Evolutionary conservation across 2,113 vertebrate genomes (phyloP).

Genomic region (Hystrix brachyura): DNA sequence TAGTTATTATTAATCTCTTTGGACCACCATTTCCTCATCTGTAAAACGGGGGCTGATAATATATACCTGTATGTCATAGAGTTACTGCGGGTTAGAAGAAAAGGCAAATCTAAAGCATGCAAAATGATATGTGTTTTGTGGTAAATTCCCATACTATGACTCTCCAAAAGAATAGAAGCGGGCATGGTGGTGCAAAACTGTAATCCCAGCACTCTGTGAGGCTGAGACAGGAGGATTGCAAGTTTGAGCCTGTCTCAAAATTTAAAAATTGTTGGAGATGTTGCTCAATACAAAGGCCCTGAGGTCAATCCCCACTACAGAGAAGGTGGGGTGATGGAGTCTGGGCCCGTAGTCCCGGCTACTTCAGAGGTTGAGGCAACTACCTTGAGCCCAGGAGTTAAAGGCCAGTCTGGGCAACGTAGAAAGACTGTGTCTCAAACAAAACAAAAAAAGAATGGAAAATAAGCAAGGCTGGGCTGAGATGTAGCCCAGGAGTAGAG

Average conservation of each 20-base stretch:
- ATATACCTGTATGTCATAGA: not conserved
- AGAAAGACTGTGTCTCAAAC: not conserved
- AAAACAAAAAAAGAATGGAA: not conserved
- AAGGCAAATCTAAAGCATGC: not conserved
- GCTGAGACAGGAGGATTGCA: not conserved
- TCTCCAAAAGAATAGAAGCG: not conserved
- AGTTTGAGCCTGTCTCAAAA: not conserved
- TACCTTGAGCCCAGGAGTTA: not conserved
- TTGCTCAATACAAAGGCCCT: not conserved
- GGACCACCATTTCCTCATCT: slow-evolving; percentile 20
- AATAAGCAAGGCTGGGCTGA: not conserved
- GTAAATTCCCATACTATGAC: not conserved
- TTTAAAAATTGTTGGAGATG: not conserved
- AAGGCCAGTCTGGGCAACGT: not conserved
- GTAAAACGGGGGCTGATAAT: slow-evolving; percentile 36
- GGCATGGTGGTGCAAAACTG: not conserved
- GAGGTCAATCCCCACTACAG: not conserved
- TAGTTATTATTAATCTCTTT: slow-evolving; percentile 60
- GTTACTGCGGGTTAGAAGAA: not conserved
- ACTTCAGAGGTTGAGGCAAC: not conserved
- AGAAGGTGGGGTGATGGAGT: too few relatives aligned
- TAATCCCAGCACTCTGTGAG: not conserved
- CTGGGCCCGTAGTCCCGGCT: not conserved
- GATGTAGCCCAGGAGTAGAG: not conserved
- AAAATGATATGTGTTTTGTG: not conserved